Evolutionary conservation across 2,797 vertebrate species (phyloP), one percentile per base, ranked within the genome.

Genomic region (Anas flavirostris): DNA sequence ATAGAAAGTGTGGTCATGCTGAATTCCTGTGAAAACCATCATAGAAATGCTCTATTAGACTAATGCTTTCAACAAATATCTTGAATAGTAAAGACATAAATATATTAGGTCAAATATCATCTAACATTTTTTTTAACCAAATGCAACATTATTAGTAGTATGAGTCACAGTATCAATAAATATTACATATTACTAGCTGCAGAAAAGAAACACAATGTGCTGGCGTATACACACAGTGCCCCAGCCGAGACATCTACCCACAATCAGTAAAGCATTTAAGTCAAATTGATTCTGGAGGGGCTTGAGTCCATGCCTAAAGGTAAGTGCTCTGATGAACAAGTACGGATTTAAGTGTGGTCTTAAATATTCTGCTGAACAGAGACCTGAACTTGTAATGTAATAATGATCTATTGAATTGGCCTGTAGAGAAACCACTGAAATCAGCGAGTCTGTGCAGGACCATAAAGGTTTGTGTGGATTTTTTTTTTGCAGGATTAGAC

Each of bases 361-460:
- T 91, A 91, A 91, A 93, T 84, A 91, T 82, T 95, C 81, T 96
- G 94, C 95, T 96, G 94, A 95, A 62, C 74, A 67, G 62, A 79
- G 56, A 50, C 17, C 28, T 82, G 80, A 77, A 92, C 52, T 77
- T 90, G 86, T 64, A 88, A 89, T 25, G 22, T 69, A 77, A 41
- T 55, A 82, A 46, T 68, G 60, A 77, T 66, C 48, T 94, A 92
- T 90, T 48, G 73, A 82, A 63, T 16, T 70, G 26, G 37, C 50
- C 48, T 63, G 7, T 35, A 66, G 43, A 79, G 86, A 94, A 96
- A 88, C 25, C 63, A 77, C 60, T 90, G 85, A 80, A 88, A 93
- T 90, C 90, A 88, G 86, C n/a, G 0, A 64, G 17, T 64, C 12
- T 88, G 28, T 88, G 35, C 28, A 77, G 46, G 16, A 7, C 28